Evolutionary conservation across 2,797 vertebrate genomes (phyloP), one percentile per base, ranked within the genome.

Genomic region (Urocyon cinereoargenteus): DNA sequence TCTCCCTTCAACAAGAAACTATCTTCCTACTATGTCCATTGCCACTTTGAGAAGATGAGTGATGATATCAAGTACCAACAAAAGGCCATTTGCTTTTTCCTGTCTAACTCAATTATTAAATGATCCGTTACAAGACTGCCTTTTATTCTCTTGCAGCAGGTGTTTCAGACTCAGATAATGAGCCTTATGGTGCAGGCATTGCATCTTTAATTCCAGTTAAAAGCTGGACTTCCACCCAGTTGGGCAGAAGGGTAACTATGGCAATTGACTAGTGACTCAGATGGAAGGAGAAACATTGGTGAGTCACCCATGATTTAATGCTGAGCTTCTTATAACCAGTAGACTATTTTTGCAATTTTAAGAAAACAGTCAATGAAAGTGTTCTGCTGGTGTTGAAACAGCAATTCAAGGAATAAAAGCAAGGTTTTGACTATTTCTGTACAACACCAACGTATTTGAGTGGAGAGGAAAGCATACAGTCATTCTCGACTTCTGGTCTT

Each of bases 151-250:
- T 92, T 75, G n/a, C 16, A 94, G 93, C 95, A 94, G 77, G 70
- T 97, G 53, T 91, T 97, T 95, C 90, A 61, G 68, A 91, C 40
- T 92, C 86, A 97, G n/a, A 96, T 91, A 86, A 96, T 93, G 49
- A 96, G 36, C 5, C 75, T 81, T 85, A 57, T 86, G 72, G 62
- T 31, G 24, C 66, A 88, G 34, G 53, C 66, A 93, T 24, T 82
- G 19, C n/a, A 85, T 79, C 26, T 92, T 94, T 93, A 94, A 96
- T 90, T 97, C 75, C 79, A 95, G 21, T 86, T 36, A 91, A 95
- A 79, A 51, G 34, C 12, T 95, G 82, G 91, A 97, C 53, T 96
- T 59, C 53, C 49, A 91, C 64, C 62, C 66, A 75, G 5, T 34
- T 93, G 78, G 79, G 15, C 72, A 85, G 84, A 89, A 96, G 79